phyloP scores from a whole-genome alignment of 2,113 vertebrate species.

The Paracanthobrama guichenoti region DNA sequence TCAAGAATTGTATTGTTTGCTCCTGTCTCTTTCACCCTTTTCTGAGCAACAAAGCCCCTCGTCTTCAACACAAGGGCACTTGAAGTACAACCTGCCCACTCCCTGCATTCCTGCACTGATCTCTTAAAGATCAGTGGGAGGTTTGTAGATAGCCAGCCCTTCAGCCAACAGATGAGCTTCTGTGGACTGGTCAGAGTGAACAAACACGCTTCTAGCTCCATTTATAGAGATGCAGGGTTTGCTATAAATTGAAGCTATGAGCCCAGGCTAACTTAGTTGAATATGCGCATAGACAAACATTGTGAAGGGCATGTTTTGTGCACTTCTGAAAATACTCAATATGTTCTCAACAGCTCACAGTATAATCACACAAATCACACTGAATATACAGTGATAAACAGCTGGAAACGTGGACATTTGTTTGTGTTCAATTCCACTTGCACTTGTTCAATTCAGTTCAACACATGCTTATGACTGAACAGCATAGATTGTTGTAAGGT shows the following conservation, averaged over 20 bases:
- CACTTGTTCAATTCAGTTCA: too few species aligned
- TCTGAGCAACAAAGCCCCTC: constrained; percentile 67
- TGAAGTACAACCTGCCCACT: constrained; percentile 67
- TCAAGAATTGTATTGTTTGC: constrained; percentile 72
- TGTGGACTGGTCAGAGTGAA: constrained; percentile 60
- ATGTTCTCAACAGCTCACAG: not conserved
- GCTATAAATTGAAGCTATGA: constrained; percentile 50
- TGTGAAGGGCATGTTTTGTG: not conserved
- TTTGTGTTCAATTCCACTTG: not conserved
- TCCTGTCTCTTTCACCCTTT: constrained; percentile 54
- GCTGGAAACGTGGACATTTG: not conserved
- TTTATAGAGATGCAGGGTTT: constrained; percentile 53
- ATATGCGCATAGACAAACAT: constrained; percentile 9
- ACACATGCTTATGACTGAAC: not conserved
- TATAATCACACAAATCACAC: not conserved
- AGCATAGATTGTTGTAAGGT: not conserved
- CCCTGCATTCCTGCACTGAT: constrained; percentile 68
- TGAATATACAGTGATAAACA: not conserved
- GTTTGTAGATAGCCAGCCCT: constrained; percentile 56
- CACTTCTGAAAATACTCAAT: not conserved
- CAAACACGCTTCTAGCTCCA: constrained; percentile 55
- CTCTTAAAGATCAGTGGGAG: constrained; percentile 67
- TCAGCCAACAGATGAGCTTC: constrained; percentile 61
- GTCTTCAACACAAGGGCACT: constrained; percentile 68
- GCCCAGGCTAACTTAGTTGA: constrained; percentile 4